A percentile compares a stretch with the other conserved stretches of the same genome.
Evolutionary conservation across 2,797 vertebrate genomes (phyloP).

Genomic region (Thunnus albacares): DNA sequence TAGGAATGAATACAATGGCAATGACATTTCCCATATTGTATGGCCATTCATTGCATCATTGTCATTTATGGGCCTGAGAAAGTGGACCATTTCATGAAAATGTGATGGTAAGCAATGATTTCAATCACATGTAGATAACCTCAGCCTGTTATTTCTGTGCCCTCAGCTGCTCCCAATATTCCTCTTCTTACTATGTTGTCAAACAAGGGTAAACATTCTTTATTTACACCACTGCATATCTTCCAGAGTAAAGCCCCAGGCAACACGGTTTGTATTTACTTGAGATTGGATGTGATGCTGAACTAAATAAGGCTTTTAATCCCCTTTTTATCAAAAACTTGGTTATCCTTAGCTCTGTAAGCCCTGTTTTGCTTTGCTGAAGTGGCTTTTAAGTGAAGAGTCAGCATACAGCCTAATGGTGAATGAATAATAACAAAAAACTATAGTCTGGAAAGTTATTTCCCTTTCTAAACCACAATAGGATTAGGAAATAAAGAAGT

Average conservation of each 20-base stretch:
- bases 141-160: constrained; percentile 37
- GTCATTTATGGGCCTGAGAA: constrained; percentile 57
- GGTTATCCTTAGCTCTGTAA: constrained; percentile 35
- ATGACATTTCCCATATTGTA: constrained; percentile 56
- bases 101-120: constrained; percentile 63
- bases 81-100: constrained; percentile 61
- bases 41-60: constrained; percentile 46
- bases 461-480: constrained; percentile 51
- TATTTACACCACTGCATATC: constrained; percentile 46
- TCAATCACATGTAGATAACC: constrained; percentile 64
- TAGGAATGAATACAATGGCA: constrained; percentile 48
- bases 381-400: constrained; percentile 28
- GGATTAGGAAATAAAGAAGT: neutral
- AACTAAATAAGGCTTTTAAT: constrained; percentile 61
- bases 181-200: constrained; percentile 36
- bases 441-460: constrained; percentile 45
- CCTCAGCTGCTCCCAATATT: constrained; percentile 58
- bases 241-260: constrained; percentile 36
- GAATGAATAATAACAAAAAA: constrained; percentile 50
- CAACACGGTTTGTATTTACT: constrained; percentile 51
- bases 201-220: constrained; percentile 55
- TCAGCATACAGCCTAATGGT: constrained; percentile 19
- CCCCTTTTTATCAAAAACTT: constrained; percentile 43
- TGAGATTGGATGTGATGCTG: constrained; percentile 34
- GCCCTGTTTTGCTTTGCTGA: constrained; percentile 51